Base-by-base conservation (phyloP, 2,113 vertebrate species). In the Bufo bufo region DNA sequence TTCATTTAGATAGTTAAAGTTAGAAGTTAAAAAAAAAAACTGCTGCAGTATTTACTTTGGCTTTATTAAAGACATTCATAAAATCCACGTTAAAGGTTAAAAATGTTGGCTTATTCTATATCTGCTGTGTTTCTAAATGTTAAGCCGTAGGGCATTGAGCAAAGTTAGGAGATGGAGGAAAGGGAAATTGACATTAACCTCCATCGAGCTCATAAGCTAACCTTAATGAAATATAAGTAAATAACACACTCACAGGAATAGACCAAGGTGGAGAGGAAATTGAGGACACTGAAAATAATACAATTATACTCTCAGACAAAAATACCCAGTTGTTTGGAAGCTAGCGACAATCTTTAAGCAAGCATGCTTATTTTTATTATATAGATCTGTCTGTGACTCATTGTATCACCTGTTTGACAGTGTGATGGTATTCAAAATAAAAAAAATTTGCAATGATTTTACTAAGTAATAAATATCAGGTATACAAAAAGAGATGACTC, bases 151-250 rank as follows among this genome's bases (percentile, higher is more conserved):
- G 72, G 81, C 59, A 88, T 77, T 77, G 58, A 66, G 59, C 58
- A 77, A 88, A 75, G 81, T 88, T 88, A 78, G 81, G 43, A 83
- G 58, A 82, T 88, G 79, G 71, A 83, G 66, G 58, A 84, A 77
- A 77, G 87, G 47, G 75, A 88, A 88, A 88, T 84, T 88, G 87
- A 77, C 81, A 88, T 84, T 83, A 88, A 84, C 87, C 81, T 88
- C 54, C 9, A 65, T 77, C 82, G 58, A 63, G 79, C 63, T 75
- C 66, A 82, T 87, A 87, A 87, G 66, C 65, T 74, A 88, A 84
- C 87, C 71, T 88, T 88, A 66, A 88, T 88, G 80, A 84, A 88
- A 88, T 84, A 84, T 88, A 88, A 88, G 80, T 83, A 88, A 88
- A 88, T 88, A 87, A 82, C 72, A 84, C 56, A 83, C 20, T 84